These are phyloP conservation scores for Scelioninae gen. 2 DNA, from an alignment of 2,888 invertebrate genomes.

Conservation along the genomic window DNA sequence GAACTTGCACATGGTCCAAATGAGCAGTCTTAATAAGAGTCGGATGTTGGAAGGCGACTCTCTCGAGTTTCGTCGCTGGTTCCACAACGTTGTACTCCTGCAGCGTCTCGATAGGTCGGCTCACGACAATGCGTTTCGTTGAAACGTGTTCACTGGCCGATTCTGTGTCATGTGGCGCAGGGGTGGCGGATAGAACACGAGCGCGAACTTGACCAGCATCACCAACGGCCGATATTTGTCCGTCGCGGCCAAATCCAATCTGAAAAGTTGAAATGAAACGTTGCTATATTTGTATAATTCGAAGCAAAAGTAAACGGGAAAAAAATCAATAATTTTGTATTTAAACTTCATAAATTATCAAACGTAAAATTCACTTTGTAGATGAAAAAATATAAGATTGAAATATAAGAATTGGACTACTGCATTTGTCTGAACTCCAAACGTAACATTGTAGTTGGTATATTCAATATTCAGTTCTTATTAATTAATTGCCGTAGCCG, in stretches of 20 bases:
- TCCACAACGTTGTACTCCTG: constrained; percentile 79
- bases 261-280: constrained; percentile 39
- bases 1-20: constrained; percentile 75
- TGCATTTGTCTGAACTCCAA: too few relatives aligned
- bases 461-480: too few relatives aligned
- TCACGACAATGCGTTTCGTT: constrained; percentile 79
- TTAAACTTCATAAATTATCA: too few relatives aligned
- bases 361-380: too few relatives aligned
- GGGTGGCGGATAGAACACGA: constrained; percentile 78
- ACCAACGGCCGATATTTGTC: constrained; percentile 72
- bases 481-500: too few relatives aligned
- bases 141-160: constrained; percentile 78
- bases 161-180: constrained; percentile 76
- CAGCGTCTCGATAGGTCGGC: constrained; percentile 79
- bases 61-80: constrained; percentile 78
- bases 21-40: constrained; percentile 76
- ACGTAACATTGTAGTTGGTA: too few relatives aligned
- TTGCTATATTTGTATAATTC: too few relatives aligned
- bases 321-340: too few relatives aligned
- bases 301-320: too few relatives aligned
- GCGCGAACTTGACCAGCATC: constrained; percentile 76
- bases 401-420: too few relatives aligned
- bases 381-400: too few relatives aligned
- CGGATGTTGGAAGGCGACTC: constrained; percentile 78
- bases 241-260: constrained; percentile 72